Conservation (phyloP, 2,797 vertebrate species). For the Liasis olivaceus region DNA sequence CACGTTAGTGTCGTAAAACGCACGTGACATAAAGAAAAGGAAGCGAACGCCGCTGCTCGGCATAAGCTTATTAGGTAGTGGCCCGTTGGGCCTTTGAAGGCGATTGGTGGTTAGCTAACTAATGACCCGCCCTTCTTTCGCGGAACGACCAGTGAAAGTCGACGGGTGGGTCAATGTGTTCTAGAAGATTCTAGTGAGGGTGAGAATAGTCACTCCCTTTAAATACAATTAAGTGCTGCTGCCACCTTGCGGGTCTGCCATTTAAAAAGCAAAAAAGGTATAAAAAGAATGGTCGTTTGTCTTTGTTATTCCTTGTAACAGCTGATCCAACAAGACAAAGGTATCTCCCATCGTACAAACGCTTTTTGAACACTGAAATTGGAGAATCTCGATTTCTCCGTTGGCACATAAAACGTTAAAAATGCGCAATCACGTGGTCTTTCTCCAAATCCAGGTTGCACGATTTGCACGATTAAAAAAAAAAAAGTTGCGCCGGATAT, state of each 20-base stretch:
- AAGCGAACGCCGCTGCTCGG: background rate
- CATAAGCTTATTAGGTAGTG: rapidly evolving
- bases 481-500: background rate
- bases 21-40: background rate
- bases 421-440: background rate
- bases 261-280: background rate
- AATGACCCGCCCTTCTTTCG: background rate
- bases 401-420: background rate
- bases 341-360: background rate
- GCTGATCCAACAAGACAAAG: background rate
- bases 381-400: background rate
- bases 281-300: background rate
- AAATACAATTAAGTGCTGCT: background rate
- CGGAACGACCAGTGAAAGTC: background rate
- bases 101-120: conserved; percentile 22
- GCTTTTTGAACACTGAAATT: background rate
- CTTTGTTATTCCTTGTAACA: background rate
- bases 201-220: background rate
- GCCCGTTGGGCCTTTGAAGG: background rate
- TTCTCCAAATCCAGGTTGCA: background rate
- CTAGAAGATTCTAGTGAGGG: background rate
- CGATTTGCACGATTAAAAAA: too few species aligned
- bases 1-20: background rate
- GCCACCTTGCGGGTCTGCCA: rapidly evolving
- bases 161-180: background rate